Conservation (phyloP, 2,797 vertebrate species). For the Melanotaenia pygmaea region DNA sequence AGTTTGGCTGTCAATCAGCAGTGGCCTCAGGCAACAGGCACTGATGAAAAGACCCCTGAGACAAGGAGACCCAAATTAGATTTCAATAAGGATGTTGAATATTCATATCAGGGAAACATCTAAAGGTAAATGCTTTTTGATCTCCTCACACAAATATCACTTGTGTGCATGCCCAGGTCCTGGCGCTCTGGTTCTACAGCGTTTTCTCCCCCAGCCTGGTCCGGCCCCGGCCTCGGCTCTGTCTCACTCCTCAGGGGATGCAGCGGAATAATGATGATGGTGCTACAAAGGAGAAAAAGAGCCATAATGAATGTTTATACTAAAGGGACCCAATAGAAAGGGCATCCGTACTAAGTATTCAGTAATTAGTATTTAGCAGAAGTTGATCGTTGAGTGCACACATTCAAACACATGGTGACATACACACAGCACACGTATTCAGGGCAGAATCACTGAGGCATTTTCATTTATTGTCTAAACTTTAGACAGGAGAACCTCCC, state of each 20-base stretch:
- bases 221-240: conserved; percentile 70
- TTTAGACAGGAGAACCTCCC: conserved; percentile 74
- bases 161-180: conserved; percentile 87
- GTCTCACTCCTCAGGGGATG: conserved; percentile 78
- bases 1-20: conserved; percentile 95
- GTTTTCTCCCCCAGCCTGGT: conserved; percentile 75
- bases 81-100: conserved; percentile 98
- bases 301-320: conserved; percentile 88
- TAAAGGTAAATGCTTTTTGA: conserved; percentile 92
- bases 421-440: conserved; percentile 43
- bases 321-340: conserved; percentile 88
- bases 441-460: conserved; percentile 67
- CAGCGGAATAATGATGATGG: conserved; percentile 84
- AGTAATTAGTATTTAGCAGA: conserved; percentile 87
- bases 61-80: conserved; percentile 97
- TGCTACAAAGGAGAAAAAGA: conserved; percentile 82
- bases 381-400: conserved; percentile 78
- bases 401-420: conserved; percentile 51
- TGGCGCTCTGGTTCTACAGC: conserved; percentile 79
- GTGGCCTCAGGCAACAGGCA: conserved; percentile 93
- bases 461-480: conserved; percentile 73
- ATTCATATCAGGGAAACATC: conserved; percentile 97
- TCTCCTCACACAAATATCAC: conserved; percentile 88
- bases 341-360: conserved; percentile 85
- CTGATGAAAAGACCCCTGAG: conserved; percentile 99